Percentiles rank a stretch among this genome's conserved stretches.
Conservation (phyloP, 2,888 invertebrate genomes). For the Cheiracanthium punctorium region DNA sequence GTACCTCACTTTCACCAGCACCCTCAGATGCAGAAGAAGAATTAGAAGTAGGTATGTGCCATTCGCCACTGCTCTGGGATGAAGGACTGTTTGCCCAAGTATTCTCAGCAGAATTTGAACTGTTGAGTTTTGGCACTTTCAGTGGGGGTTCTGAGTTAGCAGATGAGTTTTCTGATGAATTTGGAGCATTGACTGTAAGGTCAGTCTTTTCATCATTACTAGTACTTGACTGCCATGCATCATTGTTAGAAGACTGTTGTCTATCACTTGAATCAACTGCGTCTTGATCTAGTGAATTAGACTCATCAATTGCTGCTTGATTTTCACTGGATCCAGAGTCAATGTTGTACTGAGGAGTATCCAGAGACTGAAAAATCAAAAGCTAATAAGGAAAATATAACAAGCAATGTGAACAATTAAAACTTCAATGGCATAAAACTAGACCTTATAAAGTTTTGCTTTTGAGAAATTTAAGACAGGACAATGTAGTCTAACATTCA, state of each 20-base stretch:
- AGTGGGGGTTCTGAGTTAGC: conserved; percentile 35
- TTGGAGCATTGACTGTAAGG: neutral
- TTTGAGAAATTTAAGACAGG: too few relatives aligned
- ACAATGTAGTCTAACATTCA: too few relatives aligned
- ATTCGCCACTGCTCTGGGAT: conserved; percentile 52
- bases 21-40: conserved; percentile 52
- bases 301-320: conserved; percentile 18
- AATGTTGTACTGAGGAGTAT: neutral
- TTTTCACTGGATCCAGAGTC: conserved; percentile 16
- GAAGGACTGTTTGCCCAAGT: conserved; percentile 42
- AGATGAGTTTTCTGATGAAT: neutral
- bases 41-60: conserved; percentile 56
- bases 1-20: conserved; percentile 19
- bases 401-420: too few relatives aligned
- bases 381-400: too few relatives aligned
- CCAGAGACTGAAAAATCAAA: conserved; percentile 26
- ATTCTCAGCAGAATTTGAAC: conserved; percentile 18
- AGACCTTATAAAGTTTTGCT: too few relatives aligned
- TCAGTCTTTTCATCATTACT: conserved; percentile 9
- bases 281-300: conserved; percentile 32
- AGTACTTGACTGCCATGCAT: conserved; percentile 18
- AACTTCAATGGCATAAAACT: too few relatives aligned
- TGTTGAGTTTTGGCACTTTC: conserved; percentile 37
- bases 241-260: neutral
- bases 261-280: neutral